These are phyloP conservation scores for Drosophila putrida DNA, from an alignment of 2,888 invertebrate genomes.

Conservation along the genomic window DNA sequence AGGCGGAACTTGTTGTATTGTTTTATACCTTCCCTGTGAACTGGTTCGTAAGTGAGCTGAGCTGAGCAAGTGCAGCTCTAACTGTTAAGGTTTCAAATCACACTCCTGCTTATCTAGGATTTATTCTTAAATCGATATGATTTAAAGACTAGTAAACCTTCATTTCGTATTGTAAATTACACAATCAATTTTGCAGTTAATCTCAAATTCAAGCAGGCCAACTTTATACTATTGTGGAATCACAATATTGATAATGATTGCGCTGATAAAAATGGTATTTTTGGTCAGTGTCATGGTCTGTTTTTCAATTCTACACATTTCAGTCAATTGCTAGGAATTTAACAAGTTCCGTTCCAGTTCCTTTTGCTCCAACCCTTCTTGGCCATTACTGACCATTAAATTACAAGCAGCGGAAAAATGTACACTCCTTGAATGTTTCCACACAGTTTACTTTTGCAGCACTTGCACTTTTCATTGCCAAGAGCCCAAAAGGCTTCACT, in stretches of 20 bases:
- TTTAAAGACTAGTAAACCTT: background rate
- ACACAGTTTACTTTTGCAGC: conserved; percentile 75
- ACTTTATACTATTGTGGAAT: background rate
- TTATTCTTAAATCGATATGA: background rate
- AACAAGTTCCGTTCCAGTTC: conserved; percentile 14
- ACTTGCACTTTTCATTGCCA: conserved; percentile 71
- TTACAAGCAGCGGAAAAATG: conserved; percentile 44
- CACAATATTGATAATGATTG: conserved; percentile 23
- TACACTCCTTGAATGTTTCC: conserved; percentile 77
- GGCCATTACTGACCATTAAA: conserved; percentile 47
- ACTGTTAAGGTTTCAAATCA: too few relatives aligned
- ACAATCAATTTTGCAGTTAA: background rate
- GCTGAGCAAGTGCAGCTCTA: too few relatives aligned
- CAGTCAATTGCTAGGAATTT: conserved; percentile 12
- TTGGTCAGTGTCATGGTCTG: background rate
- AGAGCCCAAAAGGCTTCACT: conserved; percentile 22
- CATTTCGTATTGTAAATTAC: conserved; percentile 17
- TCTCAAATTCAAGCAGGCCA: conserved; percentile 6
- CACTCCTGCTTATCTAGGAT: background rate
- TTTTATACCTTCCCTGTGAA: background rate
- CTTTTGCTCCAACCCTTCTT: conserved; percentile 31
- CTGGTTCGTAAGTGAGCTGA: background rate
- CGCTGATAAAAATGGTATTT: conserved; percentile 27
- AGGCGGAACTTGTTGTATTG: conserved; percentile 4
- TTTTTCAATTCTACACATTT: conserved; percentile 6